Base-by-base conservation (phyloP, 2,888 invertebrate genomes). In the Nycteola revayana region DNA sequence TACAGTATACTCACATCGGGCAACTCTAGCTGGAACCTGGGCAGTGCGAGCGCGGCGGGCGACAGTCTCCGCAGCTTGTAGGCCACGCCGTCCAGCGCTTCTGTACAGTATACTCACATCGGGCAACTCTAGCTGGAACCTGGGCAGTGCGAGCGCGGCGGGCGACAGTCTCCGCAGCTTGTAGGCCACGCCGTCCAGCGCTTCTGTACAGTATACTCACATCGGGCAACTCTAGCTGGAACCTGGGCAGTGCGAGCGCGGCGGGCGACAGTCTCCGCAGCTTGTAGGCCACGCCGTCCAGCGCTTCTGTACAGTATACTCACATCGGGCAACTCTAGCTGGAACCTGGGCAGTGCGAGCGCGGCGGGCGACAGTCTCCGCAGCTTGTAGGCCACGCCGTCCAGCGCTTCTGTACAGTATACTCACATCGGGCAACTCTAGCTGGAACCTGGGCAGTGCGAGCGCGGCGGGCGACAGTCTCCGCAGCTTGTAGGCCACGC, bases 101-200 rank as follows among this genome's bases (percentile, higher is more conserved):
- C n/a, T n/a, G n/a, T n/a, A n/a, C n/a, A n/a, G n/a, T n/a, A n/a
- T n/a, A 1, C 17, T 17, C 0, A 95, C 94, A 76, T 98, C 97
- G 0, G 97, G 96, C 49, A 98, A 89, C 54, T 96, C 96, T 1
- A 98, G 91, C 43, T 94, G 92, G 75, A 97, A 96, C 58, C 92
- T 90, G 17, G 97, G 85, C 70, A 95, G 93, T 47, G 94, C 94
- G 9, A 98, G 87, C 8, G 96, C 95, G 75, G 96, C 96, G 0
- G 98, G 98, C 42, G 94, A 93, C 92, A 97, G 93, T 7, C 95
- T 91, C 7, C 98, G 91, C 59, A 98, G 88, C 82, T 98, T 98
- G 83, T 97, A 98, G 66, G 94, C 95, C 29, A 97, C 93, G 42
- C 94, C 93, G 90, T 94, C 91, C 14, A 93, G 69, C 30, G 93